These are phyloP conservation scores for Pampus argenteus DNA, from an alignment of 2,797 vertebrate species.

Conservation along the genomic window DNA sequence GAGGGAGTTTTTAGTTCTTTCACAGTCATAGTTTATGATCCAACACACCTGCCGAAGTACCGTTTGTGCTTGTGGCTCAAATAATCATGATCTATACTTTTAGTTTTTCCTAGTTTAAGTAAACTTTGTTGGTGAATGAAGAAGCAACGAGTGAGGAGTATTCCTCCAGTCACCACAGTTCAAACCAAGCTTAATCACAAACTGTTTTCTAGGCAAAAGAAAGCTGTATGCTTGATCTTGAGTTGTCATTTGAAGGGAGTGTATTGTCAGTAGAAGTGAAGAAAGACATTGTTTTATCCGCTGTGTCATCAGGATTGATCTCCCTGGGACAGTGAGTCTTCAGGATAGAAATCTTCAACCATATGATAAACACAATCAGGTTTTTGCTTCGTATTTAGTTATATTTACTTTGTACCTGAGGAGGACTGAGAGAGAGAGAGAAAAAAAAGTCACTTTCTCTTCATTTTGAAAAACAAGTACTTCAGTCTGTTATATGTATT, in stretches of 20 bases:
- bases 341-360: not conserved
- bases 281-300: not conserved
- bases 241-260: not conserved
- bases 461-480: constrained; percentile 23
- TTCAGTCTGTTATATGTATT: constrained; percentile 17
- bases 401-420: constrained; percentile 5
- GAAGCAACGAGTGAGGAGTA: too few relatives aligned
- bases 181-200: not conserved
- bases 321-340: not conserved
- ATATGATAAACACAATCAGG: constrained; percentile 9
- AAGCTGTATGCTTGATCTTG: not conserved
- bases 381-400: constrained; percentile 1
- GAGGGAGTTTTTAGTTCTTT: too few relatives aligned
- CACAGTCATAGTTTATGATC: too few relatives aligned
- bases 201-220: not conserved
- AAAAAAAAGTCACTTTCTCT: constrained; percentile 11
- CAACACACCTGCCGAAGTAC: too few relatives aligned
- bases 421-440: not conserved
- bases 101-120: too few relatives aligned
- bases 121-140: too few relatives aligned
- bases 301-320: constrained; percentile 14
- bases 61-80: too few relatives aligned
- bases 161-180: not conserved
- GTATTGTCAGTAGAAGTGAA: not conserved
- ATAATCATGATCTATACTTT: too few relatives aligned